phyloP scores from a whole-genome alignment of 2,113 vertebrate species.

The Prochilodus magdalenae region DNA sequence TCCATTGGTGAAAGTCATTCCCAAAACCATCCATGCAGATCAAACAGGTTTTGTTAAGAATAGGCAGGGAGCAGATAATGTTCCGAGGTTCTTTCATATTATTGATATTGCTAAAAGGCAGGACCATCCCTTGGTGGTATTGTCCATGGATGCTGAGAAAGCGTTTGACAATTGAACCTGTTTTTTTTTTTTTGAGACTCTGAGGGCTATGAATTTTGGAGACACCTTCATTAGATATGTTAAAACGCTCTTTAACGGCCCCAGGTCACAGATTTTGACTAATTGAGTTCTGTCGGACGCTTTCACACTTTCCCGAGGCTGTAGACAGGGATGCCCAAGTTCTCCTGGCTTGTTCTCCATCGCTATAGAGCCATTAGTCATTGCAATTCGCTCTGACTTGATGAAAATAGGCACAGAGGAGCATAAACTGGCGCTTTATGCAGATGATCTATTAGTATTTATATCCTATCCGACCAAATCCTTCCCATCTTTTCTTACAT shows the following conservation, averaged over 20 bases:
- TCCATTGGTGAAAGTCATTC: background rate
- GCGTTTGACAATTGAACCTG: background rate
- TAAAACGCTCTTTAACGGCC: constrained; percentile 8
- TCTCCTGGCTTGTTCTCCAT: background rate
- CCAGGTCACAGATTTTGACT: background rate
- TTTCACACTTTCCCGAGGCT: background rate
- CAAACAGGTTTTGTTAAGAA: constrained; percentile 8
- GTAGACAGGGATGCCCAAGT: background rate
- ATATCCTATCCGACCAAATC: too few species aligned
- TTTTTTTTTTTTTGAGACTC: background rate
- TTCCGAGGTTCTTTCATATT: background rate
- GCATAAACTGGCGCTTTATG: background rate
- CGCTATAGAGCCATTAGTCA: constrained; percentile 10
- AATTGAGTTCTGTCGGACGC: background rate
- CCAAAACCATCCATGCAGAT: constrained; percentile 8
- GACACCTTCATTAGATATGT: background rate
- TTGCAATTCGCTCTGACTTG: background rate
- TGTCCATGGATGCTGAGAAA: constrained; percentile 9
- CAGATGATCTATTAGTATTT: background rate
- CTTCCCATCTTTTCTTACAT: too few species aligned
- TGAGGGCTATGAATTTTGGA: background rate
- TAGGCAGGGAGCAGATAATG: background rate
- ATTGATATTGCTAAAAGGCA: background rate
- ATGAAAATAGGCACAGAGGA: background rate
- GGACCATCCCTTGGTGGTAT: background rate